Evolutionary conservation across 2,113 vertebrate genomes (phyloP).

Genomic region (Corythornis vintsioides): DNA sequence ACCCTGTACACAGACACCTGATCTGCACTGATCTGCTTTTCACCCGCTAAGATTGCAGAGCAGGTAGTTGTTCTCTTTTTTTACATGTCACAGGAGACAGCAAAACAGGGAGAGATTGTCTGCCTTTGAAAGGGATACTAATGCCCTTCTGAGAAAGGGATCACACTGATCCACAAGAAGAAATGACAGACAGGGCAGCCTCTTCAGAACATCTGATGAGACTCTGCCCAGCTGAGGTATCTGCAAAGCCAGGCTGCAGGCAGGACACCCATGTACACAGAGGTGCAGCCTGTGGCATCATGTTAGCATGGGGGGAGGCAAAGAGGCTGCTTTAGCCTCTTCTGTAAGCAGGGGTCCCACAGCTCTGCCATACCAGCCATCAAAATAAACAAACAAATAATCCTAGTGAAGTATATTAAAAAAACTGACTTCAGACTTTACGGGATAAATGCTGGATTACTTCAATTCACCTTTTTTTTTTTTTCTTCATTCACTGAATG

Average conservation of each 20-base stretch:
- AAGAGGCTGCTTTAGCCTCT: background rate
- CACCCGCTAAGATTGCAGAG: background rate
- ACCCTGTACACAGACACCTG: background rate
- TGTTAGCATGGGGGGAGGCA: background rate
- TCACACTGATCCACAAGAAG: fast-evolving
- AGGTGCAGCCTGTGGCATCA: background rate
- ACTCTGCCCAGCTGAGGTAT: background rate
- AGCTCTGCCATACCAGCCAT: background rate
- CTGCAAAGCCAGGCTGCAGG: background rate
- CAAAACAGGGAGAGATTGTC: fast-evolving
- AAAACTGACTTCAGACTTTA: background rate
- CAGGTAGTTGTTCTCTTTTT: background rate
- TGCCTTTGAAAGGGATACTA: background rate
- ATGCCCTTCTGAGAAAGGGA: background rate
- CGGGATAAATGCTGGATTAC: background rate
- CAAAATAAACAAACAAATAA: background rate
- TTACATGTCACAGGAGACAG: background rate
- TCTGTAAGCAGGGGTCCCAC: background rate
- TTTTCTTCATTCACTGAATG: no score
- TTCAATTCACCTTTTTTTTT: background rate
- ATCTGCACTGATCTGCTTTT: background rate
- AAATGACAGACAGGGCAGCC: background rate
- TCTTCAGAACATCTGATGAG: background rate
- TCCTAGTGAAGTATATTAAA: background rate
- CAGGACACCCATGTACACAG: background rate